A percentile compares a stretch with the other conserved stretches of the same genome.
Evolutionary conservation across 2,888 invertebrate species (phyloP).

Genomic region (Lochmaea capreae): DNA sequence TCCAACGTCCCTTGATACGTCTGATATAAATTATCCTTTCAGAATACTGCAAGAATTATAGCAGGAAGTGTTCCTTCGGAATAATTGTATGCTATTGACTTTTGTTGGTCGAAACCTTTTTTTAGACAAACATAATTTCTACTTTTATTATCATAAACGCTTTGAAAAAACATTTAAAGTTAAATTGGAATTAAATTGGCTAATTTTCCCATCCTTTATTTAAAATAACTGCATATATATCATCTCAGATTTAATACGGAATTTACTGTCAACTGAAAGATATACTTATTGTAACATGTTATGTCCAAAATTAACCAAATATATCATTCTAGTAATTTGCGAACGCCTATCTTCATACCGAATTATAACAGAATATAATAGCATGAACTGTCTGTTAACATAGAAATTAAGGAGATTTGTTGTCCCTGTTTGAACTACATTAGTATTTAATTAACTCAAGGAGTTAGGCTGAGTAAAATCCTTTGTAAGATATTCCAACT

Average conservation of each 20-base stretch:
- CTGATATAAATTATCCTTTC: constrained; percentile 22
- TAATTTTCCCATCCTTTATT: no score
- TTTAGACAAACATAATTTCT: background rate
- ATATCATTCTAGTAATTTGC: constrained; percentile 34
- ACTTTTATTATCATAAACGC: no score
- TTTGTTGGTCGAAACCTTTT: background rate
- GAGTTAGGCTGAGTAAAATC: constrained; percentile 6
- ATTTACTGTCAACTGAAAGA: background rate
- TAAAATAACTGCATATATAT: background rate
- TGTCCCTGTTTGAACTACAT: constrained; percentile 31
- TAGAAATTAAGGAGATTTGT: constrained; percentile 40
- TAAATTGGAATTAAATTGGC: no score
- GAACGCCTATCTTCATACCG: constrained; percentile 36
- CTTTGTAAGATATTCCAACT: background rate
- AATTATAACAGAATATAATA: constrained; percentile 34
- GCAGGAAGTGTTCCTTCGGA: constrained; percentile 1
- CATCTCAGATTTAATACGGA: background rate
- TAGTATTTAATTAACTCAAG: constrained; percentile 29
- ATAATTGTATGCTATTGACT: background rate
- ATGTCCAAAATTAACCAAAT: constrained; percentile 37
- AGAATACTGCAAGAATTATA: constrained; percentile 23
- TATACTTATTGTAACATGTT: constrained; percentile 21
- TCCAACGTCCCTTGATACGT: constrained; percentile 17
- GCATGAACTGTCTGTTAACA: constrained; percentile 35
- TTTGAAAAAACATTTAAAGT: no score